These are phyloP conservation scores for Entomobrya proxima DNA, from an alignment of 2,888 invertebrate genomes.

Conservation along the genomic window DNA sequence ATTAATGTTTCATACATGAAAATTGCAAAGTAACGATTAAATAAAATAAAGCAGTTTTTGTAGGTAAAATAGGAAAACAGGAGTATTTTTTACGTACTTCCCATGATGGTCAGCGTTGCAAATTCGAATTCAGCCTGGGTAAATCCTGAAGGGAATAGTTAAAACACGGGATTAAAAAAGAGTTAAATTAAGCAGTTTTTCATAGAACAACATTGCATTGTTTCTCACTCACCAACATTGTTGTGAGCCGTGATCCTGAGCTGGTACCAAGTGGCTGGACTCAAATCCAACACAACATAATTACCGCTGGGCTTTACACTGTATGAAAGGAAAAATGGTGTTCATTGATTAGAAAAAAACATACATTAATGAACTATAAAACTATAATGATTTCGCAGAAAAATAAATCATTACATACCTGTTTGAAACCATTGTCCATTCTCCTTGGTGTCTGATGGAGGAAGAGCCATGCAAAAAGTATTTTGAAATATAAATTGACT, in stretches of 20 bases:
- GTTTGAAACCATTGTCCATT: slow-evolving; percentile 96
- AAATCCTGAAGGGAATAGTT: too few species aligned
- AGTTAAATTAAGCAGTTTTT: too few species aligned
- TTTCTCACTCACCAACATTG: too few species aligned
- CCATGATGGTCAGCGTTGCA: slow-evolving; percentile 94
- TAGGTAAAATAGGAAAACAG: neutral
- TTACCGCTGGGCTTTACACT: slow-evolving; percentile 94
- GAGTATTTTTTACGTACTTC: slow-evolving; percentile 83
- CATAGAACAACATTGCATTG: too few species aligned
- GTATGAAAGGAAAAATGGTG: too few species aligned
- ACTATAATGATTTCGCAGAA: too few species aligned
- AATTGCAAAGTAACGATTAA: slow-evolving; percentile 32
- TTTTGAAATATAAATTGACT: too few species aligned
- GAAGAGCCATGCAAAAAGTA: neutral
- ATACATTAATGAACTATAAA: too few species aligned
- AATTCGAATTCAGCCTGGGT: slow-evolving; percentile 97
- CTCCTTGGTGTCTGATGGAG: slow-evolving; percentile 81
- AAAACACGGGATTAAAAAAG: too few species aligned
- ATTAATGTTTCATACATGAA: slow-evolving; percentile 19
- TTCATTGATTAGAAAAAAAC: too few species aligned
- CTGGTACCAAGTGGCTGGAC: slow-evolving; percentile 87
- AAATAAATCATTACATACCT: too few species aligned
- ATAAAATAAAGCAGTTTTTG: neutral
- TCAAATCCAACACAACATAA: slow-evolving; percentile 90
- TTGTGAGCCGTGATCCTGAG: slow-evolving; percentile 81